A percentile compares a stretch with the other conserved stretches of the same genome.
Evolutionary conservation across 2,113 vertebrate genomes (phyloP).

Genomic region (Paradoxurus hermaphroditus): DNA sequence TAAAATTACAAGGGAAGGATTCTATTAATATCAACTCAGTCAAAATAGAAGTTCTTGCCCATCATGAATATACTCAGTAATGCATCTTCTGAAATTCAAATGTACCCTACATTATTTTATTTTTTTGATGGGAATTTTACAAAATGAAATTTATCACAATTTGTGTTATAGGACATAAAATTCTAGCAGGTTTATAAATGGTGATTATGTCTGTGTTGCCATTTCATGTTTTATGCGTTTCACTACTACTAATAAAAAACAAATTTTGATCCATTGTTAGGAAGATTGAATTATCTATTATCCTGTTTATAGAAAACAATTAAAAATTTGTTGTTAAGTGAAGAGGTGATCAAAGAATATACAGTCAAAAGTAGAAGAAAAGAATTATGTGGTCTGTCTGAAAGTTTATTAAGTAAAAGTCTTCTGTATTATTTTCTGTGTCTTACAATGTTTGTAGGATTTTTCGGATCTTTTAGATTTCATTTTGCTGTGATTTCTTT

Average conservation of each 20-base stretch:
- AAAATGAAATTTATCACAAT: not conserved
- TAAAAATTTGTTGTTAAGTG: not conserved
- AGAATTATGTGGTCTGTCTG: not conserved
- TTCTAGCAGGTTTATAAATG: not conserved
- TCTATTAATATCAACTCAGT: not conserved
- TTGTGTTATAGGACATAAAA: not conserved
- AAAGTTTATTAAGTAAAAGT: not conserved
- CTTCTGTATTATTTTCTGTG: not conserved
- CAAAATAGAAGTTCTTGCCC: not conserved
- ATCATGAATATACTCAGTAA: not conserved
- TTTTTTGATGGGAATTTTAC: not conserved
- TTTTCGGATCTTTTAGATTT: not conserved
- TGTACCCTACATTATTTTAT: not conserved
- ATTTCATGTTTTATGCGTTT: constrained; percentile 19
- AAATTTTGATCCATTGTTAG: not conserved
- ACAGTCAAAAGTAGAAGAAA: not conserved
- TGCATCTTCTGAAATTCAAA: not conserved
- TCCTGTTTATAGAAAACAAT: not conserved
- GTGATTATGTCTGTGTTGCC: not conserved
- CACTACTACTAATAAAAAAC: not conserved
- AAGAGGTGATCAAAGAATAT: not conserved
- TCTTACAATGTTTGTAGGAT: not conserved
- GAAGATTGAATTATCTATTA: not conserved
- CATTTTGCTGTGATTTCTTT: not conserved
- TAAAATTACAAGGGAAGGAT: not conserved